Evolutionary conservation across 2,113 vertebrate genomes (phyloP).

Genomic region (Stictonetta naevosa): DNA sequence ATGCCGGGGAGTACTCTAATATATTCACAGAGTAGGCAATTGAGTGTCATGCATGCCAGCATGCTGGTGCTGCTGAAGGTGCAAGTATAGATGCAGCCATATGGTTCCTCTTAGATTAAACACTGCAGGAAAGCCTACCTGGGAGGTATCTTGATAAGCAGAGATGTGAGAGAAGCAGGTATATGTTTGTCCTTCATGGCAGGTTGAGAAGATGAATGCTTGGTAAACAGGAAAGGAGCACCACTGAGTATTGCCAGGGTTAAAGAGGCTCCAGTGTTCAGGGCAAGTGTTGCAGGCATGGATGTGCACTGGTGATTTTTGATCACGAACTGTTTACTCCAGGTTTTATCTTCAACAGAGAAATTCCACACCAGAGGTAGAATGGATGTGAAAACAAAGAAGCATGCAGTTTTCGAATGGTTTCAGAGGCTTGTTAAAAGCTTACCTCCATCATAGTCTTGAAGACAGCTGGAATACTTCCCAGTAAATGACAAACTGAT

Average conservation of each 20-base stretch:
- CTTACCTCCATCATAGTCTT: background rate
- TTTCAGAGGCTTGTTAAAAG: background rate
- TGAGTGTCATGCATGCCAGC: background rate
- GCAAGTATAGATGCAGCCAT: background rate
- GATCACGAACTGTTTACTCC: background rate
- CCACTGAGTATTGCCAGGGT: background rate
- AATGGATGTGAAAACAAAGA: background rate
- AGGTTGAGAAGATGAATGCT: background rate
- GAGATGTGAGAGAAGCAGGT: background rate
- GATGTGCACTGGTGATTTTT: background rate
- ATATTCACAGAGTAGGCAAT: background rate
- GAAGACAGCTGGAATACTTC: background rate
- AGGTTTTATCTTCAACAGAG: background rate
- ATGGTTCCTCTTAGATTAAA: background rate
- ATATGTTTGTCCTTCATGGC: background rate
- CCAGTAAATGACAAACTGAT: background rate
- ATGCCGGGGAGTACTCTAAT: background rate
- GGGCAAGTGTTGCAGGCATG: background rate
- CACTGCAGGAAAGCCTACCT: background rate
- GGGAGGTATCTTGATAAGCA: background rate
- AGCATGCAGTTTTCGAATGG: background rate
- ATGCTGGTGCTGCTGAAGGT: background rate
- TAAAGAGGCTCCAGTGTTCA: background rate
- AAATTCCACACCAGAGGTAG: background rate
- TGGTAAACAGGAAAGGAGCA: background rate